Evolutionary conservation across 2,797 vertebrate species (phyloP).

Genomic region (Poecilia wingei): DNA sequence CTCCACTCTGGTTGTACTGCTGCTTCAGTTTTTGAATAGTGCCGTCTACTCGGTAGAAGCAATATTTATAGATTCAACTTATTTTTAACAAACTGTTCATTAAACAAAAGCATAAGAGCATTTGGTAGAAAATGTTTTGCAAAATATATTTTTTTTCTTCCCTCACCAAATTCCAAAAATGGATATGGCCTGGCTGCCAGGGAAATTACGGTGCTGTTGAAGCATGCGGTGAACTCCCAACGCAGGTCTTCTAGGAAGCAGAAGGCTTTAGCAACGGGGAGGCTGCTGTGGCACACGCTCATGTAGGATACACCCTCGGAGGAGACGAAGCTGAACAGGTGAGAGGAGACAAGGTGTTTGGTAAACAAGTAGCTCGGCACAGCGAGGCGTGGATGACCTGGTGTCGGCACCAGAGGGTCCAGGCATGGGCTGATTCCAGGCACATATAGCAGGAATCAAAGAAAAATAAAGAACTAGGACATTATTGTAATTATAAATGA

Average conservation of each 20-base stretch:
- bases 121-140: neutral
- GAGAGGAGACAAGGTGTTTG: constrained; percentile 64
- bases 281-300: constrained; percentile 88
- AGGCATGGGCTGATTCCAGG: neutral
- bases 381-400: constrained; percentile 25
- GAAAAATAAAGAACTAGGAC: neutral
- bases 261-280: constrained; percentile 91
- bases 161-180: constrained; percentile 94
- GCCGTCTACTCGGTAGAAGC: constrained; percentile 77
- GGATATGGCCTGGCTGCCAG: constrained; percentile 91
- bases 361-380: constrained; percentile 69
- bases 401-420: neutral
- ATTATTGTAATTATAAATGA: neutral
- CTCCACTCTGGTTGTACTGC: constrained; percentile 84
- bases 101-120: neutral
- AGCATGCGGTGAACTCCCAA: constrained; percentile 91
- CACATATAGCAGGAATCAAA: neutral
- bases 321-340: constrained; percentile 85
- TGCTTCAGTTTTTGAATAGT: constrained; percentile 91
- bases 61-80: neutral
- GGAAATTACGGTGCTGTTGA: constrained; percentile 79
- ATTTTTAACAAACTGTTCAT: neutral
- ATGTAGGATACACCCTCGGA: constrained; percentile 90
- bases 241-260: constrained; percentile 95
- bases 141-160: constrained; percentile 15